Percentiles rank a stretch among this genome's conserved stretches.
These are phyloP conservation scores for Verasper variegatus DNA, from an alignment of 2,113 vertebrate species.

Conservation along the genomic window DNA sequence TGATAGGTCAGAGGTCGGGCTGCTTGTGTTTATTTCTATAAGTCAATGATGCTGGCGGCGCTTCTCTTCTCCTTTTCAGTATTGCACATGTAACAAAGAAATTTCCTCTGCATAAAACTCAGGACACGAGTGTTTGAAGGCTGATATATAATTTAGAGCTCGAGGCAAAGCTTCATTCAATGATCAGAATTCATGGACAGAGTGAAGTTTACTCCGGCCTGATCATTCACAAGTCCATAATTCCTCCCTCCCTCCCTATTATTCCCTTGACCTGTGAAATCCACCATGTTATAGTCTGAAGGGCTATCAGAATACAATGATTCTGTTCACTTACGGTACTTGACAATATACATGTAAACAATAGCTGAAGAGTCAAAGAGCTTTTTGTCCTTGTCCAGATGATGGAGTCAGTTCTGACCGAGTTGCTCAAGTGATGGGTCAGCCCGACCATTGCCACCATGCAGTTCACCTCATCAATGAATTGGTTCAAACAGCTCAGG, in stretches of 20 bases:
- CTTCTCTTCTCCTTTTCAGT: neutral
- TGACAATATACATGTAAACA: neutral
- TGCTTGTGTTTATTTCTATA: too few relatives aligned
- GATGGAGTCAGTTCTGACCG: slow-evolving; percentile 95
- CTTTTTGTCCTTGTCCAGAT: slow-evolving; percentile 80
- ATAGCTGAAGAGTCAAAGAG: neutral
- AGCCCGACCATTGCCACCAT: slow-evolving; percentile 94
- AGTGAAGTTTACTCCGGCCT: too few relatives aligned
- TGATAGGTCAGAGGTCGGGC: neutral
- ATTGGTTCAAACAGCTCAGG: slow-evolving; percentile 97
- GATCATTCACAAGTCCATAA: too few relatives aligned
- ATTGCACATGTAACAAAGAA: neutral
- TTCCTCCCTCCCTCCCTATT: too few relatives aligned
- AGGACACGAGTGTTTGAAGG: too few relatives aligned
- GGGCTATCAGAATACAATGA: neutral
- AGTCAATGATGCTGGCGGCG: neutral
- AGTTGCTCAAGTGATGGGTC: slow-evolving; percentile 97
- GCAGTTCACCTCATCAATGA: slow-evolving; percentile 96
- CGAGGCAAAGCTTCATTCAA: too few relatives aligned
- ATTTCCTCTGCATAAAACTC: neutral
- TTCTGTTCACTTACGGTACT: neutral
- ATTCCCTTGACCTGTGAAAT: too few relatives aligned
- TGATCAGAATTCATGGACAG: too few relatives aligned
- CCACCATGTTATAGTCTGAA: too few relatives aligned
- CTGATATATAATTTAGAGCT: too few relatives aligned